Conservation (phyloP, 2,113 vertebrate species). For the Bufo bufo region DNA sequence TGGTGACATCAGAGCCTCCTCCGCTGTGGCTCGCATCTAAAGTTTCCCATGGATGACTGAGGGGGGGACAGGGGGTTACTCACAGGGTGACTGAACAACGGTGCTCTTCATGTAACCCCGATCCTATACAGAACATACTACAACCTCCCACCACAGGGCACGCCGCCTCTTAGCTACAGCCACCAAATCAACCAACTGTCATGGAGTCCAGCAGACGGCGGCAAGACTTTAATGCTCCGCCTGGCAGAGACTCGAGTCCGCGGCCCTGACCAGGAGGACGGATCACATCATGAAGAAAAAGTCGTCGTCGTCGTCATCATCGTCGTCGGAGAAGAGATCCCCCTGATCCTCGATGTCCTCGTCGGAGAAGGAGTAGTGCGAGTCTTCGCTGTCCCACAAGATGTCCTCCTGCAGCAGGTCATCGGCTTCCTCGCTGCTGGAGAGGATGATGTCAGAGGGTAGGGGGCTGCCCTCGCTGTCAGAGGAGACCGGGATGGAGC, state of each 20-base stretch:
- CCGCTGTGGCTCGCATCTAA: too few relatives aligned
- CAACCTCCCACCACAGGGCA: neutral
- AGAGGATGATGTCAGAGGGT: neutral
- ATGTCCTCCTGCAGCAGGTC: neutral
- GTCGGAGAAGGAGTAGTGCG: neutral
- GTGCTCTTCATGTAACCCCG: neutral
- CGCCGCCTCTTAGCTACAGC: neutral
- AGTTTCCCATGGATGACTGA: too few relatives aligned
- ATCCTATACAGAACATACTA: neutral
- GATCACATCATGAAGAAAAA: neutral
- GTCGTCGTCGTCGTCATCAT: neutral
- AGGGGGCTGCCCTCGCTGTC: constrained; percentile 31
- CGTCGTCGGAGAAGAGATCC: neutral
- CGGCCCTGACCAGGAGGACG: neutral
- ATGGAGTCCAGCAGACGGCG: neutral
- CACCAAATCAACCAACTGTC: neutral
- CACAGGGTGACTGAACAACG: neutral
- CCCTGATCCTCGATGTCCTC: neutral
- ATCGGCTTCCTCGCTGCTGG: neutral
- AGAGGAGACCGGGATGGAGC: neutral
- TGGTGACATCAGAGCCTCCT: too few relatives aligned
- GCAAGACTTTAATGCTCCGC: neutral
- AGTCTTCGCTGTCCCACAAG: neutral
- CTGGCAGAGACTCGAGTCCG: neutral
- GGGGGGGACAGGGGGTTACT: too few relatives aligned